Base-by-base conservation (phyloP, 2,797 vertebrate genomes). In the Morus bassanus region DNA sequence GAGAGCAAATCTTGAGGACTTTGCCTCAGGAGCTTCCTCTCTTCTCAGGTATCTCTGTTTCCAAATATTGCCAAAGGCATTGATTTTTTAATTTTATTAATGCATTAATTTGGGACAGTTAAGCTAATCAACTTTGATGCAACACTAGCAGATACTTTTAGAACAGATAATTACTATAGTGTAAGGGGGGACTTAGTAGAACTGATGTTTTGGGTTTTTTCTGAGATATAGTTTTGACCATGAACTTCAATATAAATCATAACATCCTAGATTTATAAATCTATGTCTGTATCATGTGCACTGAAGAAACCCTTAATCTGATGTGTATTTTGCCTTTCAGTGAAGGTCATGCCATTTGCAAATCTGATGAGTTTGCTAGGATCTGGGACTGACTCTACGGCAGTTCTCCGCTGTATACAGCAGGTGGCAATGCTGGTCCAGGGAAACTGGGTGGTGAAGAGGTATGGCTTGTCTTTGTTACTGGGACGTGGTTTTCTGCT, bases 391-490 rank as follows among this genome's bases (percentile, higher is more conserved):
- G 99, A 99, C 97, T 98, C 99, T 0, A 99, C 99, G 3, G 95
- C 99, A 30, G 99, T 99, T 88, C 97, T 99, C 94, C 99, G 99
- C 78, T 99, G 99, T 96, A 99, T 99, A 97, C 99, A 99, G 97
- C 99, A 99, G 98, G 99, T 99, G 99, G 99, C 99, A 27, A 98
- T 99, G 98, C 97, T 99, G 89, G 99, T 99, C 78, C 99, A 99
- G 97, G 99, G 99, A 50, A 99, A 99, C 98, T 99, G 99, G 99
- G 99, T 99, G 19, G 99, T 99, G 19, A 99, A 99, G 97, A 99
- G 99, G 99, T 99, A 97, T 91, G 97, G 53, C 50, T 92, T 8
- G 7, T 50, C 90, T 84, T 89, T 86, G 70, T 75, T 77, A 41
- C 33, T 23, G 46, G 74, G 46, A 37, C 7, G 1, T 35, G 88